Evolutionary conservation across 2,797 vertebrate species (phyloP).

Genomic region (Yasuhikotakia modesta): DNA sequence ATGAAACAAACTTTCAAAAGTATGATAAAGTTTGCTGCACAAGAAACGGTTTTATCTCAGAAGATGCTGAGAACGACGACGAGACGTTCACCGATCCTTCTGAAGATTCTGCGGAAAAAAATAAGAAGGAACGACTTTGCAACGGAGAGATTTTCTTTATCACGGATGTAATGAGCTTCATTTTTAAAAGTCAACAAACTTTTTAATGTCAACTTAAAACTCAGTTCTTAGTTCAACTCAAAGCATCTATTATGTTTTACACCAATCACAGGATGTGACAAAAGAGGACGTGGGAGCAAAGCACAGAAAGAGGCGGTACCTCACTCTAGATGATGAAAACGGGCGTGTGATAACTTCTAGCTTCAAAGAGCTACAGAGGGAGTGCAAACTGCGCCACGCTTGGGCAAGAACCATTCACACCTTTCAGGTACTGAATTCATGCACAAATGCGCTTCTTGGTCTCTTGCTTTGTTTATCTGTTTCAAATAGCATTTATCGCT

Average conservation of each 20-base stretch:
- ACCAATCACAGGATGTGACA: slow-evolving; percentile 69
- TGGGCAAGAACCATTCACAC: slow-evolving; percentile 89
- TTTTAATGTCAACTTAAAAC: too few species aligned
- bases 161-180: slow-evolving; percentile 59
- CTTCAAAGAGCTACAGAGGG: slow-evolving; percentile 71
- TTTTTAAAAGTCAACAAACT: too few species aligned
- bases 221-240: too few species aligned
- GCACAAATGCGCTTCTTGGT: too few species aligned
- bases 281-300: slow-evolving; percentile 56
- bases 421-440: slow-evolving; percentile 75
- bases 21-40: slow-evolving; percentile 83
- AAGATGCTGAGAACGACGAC: slow-evolving; percentile 58
- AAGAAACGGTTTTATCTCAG: slow-evolving; percentile 74
- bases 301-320: slow-evolving; percentile 58
- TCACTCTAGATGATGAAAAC: slow-evolving; percentile 73
- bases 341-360: slow-evolving; percentile 67
- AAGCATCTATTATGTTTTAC: background rate
- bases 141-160: slow-evolving; percentile 87
- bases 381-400: slow-evolving; percentile 77
- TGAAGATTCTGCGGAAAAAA: background rate
- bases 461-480: background rate
- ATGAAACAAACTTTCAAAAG: slow-evolving; percentile 65
- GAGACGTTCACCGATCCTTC: too few species aligned
- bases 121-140: slow-evolving; percentile 69
- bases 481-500: too few species aligned